phyloP scores from a whole-genome alignment of 2,888 invertebrate species.

The Quadroppia sp. region DNA sequence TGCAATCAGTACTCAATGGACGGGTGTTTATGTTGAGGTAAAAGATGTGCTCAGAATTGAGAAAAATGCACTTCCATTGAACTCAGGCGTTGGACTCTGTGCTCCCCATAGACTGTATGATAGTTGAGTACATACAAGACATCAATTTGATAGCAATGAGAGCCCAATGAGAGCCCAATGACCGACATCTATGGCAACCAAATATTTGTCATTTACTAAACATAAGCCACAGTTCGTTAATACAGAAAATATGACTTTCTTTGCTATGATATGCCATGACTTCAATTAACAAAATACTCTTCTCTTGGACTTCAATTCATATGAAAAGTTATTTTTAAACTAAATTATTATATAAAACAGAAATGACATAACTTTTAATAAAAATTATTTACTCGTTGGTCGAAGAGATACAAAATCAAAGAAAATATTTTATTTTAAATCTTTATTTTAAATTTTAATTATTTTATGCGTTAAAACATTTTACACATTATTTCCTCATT shows the following conservation, averaged over 20 bases:
- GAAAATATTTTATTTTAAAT: too few relatives aligned
- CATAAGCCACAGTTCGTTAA: conserved; percentile 11
- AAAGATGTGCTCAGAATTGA: conserved; percentile 30
- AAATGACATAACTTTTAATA: too few relatives aligned
- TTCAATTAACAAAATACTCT: background rate
- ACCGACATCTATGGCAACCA: background rate
- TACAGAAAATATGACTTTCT: background rate
- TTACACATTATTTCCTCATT: too few relatives aligned
- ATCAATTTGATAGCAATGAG: conserved; percentile 22
- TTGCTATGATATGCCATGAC: background rate
- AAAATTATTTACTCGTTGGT: too few relatives aligned
- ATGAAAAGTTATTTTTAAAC: too few relatives aligned
- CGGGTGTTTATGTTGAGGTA: conserved; percentile 9
- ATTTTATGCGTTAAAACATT: too few relatives aligned
- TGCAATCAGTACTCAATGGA: conserved; percentile 34
- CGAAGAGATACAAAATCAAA: too few relatives aligned
- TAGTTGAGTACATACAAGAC: conserved; percentile 6
- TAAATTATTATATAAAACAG: too few relatives aligned
- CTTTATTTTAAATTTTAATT: too few relatives aligned
- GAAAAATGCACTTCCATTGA: conserved; percentile 25
- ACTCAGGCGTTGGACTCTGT: background rate
- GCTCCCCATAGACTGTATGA: conserved; percentile 5
- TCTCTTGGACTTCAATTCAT: background rate
- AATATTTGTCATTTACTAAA: background rate
- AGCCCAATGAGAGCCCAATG: conserved; percentile 16